Percentiles rank a stretch among this genome's conserved stretches.
Evolutionary conservation across 2,113 vertebrate species (phyloP).

Genomic region (Prietella phreatophila): DNA sequence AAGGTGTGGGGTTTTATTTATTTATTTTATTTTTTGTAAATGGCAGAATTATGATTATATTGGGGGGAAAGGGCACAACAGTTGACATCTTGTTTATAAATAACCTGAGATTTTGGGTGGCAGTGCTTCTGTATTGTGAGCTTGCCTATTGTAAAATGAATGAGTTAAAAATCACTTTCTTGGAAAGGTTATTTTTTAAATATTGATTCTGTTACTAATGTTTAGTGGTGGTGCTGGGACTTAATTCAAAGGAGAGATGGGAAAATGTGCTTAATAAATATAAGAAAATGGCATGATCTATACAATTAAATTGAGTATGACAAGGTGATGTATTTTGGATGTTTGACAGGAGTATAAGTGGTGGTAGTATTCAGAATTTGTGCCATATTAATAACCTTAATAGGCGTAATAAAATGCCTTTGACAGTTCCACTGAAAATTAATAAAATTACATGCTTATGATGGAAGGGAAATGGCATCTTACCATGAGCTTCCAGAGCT

Average conservation of each 20-base stretch:
- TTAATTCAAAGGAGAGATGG: background rate
- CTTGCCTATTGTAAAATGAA: background rate
- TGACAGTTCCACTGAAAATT: background rate
- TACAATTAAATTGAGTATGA: background rate
- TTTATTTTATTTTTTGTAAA: no score
- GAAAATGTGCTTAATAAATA: background rate
- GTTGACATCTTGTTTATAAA: background rate
- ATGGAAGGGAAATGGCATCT: background rate
- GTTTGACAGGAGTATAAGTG: background rate
- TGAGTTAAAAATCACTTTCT: background rate
- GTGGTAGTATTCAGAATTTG: background rate
- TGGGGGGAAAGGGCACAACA: background rate
- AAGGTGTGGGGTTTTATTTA: no score
- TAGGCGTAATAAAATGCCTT: background rate
- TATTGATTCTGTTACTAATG: background rate
- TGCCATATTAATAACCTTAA: background rate
- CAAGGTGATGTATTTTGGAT: background rate
- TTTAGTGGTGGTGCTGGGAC: background rate
- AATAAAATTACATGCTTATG: no score
- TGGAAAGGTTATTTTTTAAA: background rate
- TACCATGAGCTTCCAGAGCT: no score
- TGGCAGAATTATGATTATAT: no score
- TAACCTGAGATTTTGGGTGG: background rate
- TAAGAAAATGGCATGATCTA: background rate
- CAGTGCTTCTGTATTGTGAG: background rate